Evolutionary conservation across 37 sponge, comb jelly and placozoan genomes (phyloP).

Genomic region (Dysidea cf. avara): DNA sequence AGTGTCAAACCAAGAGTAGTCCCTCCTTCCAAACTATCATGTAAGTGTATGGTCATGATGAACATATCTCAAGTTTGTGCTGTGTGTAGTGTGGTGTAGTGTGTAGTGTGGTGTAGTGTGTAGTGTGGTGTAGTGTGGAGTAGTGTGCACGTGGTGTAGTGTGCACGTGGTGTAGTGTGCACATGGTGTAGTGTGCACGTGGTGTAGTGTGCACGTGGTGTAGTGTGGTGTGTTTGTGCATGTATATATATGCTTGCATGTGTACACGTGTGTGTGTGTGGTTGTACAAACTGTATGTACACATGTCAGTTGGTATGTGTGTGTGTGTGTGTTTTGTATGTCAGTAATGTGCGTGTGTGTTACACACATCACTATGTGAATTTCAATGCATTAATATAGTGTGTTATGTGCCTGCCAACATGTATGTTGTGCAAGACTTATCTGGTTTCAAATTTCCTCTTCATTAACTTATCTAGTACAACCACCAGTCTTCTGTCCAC

Average conservation of each 20-base stretch:
- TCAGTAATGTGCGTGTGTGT: background rate
- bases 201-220: background rate
- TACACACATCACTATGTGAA: too few relatives aligned
- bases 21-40: background rate
- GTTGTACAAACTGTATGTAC: background rate
- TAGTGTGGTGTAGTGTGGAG: too few relatives aligned
- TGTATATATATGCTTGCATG: background rate
- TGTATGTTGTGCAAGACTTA: too few relatives aligned
- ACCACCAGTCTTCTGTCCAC: too few relatives aligned
- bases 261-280: conserved; percentile 12
- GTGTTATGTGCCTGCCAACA: too few relatives aligned
- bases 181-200: background rate
- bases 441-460: too few relatives aligned
- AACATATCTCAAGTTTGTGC: background rate
- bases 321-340: background rate
- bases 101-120: too few relatives aligned
- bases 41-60: background rate
- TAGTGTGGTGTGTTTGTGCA: background rate
- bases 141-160: background rate
- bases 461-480: too few relatives aligned
- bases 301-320: background rate
- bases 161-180: background rate
- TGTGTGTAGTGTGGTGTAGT: too few relatives aligned
- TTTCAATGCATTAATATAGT: too few relatives aligned
- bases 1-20: too few relatives aligned